Evolutionary conservation across 2,797 vertebrate genomes (phyloP), one percentile per base, ranked within the genome.

Genomic region (Falco biarmicus): DNA sequence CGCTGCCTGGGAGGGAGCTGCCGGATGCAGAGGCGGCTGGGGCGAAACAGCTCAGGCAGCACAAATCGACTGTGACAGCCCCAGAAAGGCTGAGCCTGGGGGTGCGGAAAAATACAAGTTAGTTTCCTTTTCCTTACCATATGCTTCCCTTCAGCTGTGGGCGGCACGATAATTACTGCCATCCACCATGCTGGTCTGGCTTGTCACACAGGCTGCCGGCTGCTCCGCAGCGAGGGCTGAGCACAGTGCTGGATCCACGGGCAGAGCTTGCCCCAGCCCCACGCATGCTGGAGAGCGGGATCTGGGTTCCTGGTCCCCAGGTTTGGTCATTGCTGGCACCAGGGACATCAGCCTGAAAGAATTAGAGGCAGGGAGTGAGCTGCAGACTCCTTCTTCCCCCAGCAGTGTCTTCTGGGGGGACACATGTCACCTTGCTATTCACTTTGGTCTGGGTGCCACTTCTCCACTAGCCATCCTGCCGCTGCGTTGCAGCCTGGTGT

Each of bases 11-110:
- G 37, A 81, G 83, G 92, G 91, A 94, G 89, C 82, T 34, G 88
- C 64, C 6, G 82, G 32, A 13, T 64, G 94, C 91, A 68, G 93
- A 68, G 89, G 93, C 74, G 48, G 91, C 69, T 37, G 50, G 87
- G 28, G 91, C 87, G 94, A 70, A 94, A 87, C 96, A 96, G 98
- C 95, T 98, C 97, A 98, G 93, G 98, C 98, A 79, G 96, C 94
- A 68, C 97, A 98, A 98, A 98, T 98, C 54, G 12, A 77, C 87
- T 98, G 93, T 98, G 98, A 98, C 98, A 98, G 98, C 84, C 93
- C 97, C 97, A 96, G 97, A 97, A 97, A 98, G 97, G 97, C 97
- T 92, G 92, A 96, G 97, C 98, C 98, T 28, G 51, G 94, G 96
- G 97, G 97, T 84, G 82, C 78, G 86, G 78, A 96, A 97, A 96